A percentile compares a stretch with the other conserved stretches of the same genome.
Evolutionary conservation across 2,888 invertebrate genomes (phyloP).

Genomic region (Brachypalpus laphriformis): DNA sequence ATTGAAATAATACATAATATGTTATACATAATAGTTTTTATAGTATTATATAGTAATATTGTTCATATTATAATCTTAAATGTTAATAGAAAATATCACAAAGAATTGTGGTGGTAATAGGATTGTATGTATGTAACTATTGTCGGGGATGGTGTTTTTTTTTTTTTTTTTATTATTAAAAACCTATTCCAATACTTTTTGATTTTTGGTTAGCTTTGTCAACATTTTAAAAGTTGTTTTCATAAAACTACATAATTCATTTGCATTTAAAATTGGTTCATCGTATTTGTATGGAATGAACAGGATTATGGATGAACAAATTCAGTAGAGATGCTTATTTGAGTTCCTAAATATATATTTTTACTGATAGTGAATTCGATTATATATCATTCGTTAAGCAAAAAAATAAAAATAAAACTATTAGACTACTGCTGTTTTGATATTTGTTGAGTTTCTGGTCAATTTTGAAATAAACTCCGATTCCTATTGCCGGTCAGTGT

Average conservation of each 20-base stretch:
- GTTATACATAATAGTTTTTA: neutral
- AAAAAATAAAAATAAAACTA: too few species aligned
- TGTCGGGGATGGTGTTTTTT: conserved; percentile 12
- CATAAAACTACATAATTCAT: neutral
- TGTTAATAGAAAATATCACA: conserved; percentile 64
- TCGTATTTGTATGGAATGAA: neutral
- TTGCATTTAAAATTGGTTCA: too few species aligned
- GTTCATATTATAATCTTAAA: neutral
- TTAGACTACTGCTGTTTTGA: too few species aligned
- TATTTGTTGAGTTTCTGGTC: too few species aligned
- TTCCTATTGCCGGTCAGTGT: too few species aligned
- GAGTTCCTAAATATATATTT: too few species aligned
- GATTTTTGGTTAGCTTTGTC: neutral
- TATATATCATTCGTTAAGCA: too few species aligned
- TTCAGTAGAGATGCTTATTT: too few species aligned
- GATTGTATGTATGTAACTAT: conserved; percentile 13
- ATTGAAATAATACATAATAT: conserved; percentile 2
- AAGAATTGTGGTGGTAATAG: conserved; percentile 65
- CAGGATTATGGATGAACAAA: neutral
- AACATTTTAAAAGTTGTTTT: neutral
- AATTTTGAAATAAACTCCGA: too few species aligned
- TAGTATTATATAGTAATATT: conserved; percentile 5
- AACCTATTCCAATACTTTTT: neutral
- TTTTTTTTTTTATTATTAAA: neutral
- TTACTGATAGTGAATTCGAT: too few species aligned